Percentiles rank a stretch among this genome's conserved stretches.
phyloP scores from a whole-genome alignment of 2,113 vertebrate genomes.

The Zosterops pallidus region DNA sequence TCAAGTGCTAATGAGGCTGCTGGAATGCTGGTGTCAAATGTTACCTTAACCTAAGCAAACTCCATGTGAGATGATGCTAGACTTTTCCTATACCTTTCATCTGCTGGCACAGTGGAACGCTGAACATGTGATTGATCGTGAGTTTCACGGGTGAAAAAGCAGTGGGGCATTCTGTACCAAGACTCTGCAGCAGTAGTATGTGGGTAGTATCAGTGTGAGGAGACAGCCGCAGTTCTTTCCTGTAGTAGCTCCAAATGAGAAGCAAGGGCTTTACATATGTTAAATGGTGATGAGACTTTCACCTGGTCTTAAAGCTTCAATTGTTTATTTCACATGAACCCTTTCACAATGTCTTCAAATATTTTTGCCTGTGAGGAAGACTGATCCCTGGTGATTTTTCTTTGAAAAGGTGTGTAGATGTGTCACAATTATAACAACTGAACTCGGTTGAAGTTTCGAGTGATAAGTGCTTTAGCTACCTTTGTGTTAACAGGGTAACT shows the following conservation, averaged over 20 bases:
- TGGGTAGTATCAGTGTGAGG: background rate
- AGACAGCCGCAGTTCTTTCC: background rate
- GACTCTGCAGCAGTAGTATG: background rate
- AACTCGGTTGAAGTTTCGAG: background rate
- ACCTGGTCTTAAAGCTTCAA: background rate
- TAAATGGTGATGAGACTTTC: background rate
- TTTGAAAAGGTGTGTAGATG: background rate
- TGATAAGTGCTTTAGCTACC: background rate
- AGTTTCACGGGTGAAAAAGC: background rate
- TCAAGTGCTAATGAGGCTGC: constrained; percentile 53
- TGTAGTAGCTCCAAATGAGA: background rate
- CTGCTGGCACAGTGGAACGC: background rate
- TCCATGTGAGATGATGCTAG: background rate
- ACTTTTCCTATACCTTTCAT: background rate
- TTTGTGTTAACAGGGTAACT: background rate
- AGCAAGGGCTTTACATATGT: background rate
- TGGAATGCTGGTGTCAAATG: constrained; percentile 32
- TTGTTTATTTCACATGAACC: background rate
- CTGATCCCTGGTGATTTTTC: background rate
- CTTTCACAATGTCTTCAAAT: background rate
- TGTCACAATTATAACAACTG: background rate
- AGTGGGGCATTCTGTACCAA: background rate
- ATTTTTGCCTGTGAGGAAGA: background rate
- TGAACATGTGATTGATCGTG: background rate
- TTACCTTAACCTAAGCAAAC: constrained; percentile 26